Base-by-base conservation (phyloP, 2,797 vertebrate species). In the Glossophaga mutica region DNA sequence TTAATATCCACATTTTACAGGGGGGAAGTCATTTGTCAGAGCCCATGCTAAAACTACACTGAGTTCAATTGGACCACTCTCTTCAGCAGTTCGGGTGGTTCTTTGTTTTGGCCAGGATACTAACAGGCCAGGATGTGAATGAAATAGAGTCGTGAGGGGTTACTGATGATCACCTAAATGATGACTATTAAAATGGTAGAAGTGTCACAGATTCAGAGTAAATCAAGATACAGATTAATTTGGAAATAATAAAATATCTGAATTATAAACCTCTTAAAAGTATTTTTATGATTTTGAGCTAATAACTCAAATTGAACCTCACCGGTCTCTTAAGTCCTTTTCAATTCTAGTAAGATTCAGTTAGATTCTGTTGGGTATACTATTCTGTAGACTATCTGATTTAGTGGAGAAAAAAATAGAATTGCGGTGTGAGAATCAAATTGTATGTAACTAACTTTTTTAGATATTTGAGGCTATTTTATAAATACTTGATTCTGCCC, bases 251-350 rank as follows among this genome's bases (percentile, higher is more conserved):
- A 67, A 91, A 81, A 96, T 62, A 46, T 44, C 44, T 93, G 39
- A 93, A 83, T 52, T 89, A 87, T 34, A 91, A 48, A 52, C 8
- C 67, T 55, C 42, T 96, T 95, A 39, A 78, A 84, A 84, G 37
- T 85, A 34, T 68, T 82, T 92, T 95, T 92, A 90, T 90, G 62
- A 95, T 95, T 89, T 83, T 79, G 68, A 85, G 37, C 65, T 91
- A 85, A 32, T 88, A 88, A 87, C 3, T 70, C 86, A 92, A 42
- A 57, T 90, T 81, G 46, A 70, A 73, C 6, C 19, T 94, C 4
- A 8, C 21, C 39, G 46, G 34, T 50, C 10, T 87, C 50, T 81
- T 50, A 50, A 77, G 16, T 89, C 15, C 50, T 74, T 96, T 86
- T 10, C 16, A 74, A 8, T 94, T 90, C 22, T 79, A 39, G 32